Conservation (phyloP, 2,888 invertebrate species). For the Epistrophe eligans region DNA sequence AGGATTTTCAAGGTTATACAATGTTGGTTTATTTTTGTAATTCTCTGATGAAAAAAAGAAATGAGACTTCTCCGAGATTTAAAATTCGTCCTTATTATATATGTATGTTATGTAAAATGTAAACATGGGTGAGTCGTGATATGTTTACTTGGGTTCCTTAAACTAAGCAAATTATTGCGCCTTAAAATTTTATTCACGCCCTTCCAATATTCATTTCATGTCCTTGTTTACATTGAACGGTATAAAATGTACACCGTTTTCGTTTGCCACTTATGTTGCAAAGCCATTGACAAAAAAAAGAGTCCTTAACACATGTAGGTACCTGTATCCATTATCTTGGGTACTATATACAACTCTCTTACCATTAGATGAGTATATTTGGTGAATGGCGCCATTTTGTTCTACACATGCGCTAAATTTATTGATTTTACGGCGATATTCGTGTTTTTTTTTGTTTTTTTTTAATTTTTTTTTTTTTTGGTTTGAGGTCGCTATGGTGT, state of each 20-base stretch:
- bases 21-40: background rate
- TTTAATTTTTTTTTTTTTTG: background rate
- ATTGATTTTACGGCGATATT: constrained; percentile 64
- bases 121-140: background rate
- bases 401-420: constrained; percentile 55
- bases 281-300: constrained; percentile 51
- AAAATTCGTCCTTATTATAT: constrained; percentile 7
- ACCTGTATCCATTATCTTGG: constrained; percentile 4
- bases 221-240: constrained; percentile 58
- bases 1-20: constrained; percentile 8
- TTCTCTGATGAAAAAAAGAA: background rate
- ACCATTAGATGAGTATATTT: constrained; percentile 27
- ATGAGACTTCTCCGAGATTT: background rate
- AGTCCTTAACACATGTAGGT: constrained; percentile 31
- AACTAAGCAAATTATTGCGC: constrained; percentile 43
- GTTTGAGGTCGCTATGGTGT: constrained; percentile 9
- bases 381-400: constrained; percentile 70
- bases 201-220: constrained; percentile 23
- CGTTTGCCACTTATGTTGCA: constrained; percentile 39
- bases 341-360: constrained; percentile 21
- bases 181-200: constrained; percentile 37
- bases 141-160: constrained; percentile 22
- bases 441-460: background rate
- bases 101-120: constrained; percentile 10
- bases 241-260: background rate